Base-by-base conservation (phyloP, 1,140 invertebrate species). In the Diabrotica virgifera region DNA sequence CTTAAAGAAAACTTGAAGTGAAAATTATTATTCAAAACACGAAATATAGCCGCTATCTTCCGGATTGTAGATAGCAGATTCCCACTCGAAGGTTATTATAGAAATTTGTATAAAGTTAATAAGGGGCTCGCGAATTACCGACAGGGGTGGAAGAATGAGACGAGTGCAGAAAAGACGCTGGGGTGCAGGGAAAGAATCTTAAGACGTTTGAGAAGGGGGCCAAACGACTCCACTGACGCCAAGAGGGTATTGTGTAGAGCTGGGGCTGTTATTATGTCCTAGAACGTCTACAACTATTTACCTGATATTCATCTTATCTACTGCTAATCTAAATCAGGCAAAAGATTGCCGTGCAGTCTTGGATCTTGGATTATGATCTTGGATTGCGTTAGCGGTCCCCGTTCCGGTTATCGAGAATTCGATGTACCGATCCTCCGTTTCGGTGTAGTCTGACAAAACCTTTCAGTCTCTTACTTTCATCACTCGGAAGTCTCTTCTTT, bases 71-170 rank as follows among this genome's bases (percentile, higher is more conserved):
- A 46, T 36, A 12, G 36, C 55, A 12, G 24, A 40, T 57, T 57
- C 35, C 24, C 36, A 11, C 55, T 36, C 55, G 36, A 57, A 57
- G 24, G 55, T 40, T 57, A 57, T 57, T 57, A 57, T 37, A 36
- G 55, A 57, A 57, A 57, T 57, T 36, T 57, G 55, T 57, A 57
- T 57, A 57, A 57, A 57, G 55, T 57, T 57, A 57, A 57, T 57
- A 57, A 57, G 55, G 55, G 55, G 55, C 55, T 57, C 36, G 35
- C 55, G 55, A 37, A 57, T 57, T 57, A 57, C 36, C 24, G 55
- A n/a, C 24, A 10, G 36, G 36, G 55, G 55, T n/a, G 10, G 55
- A 57, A 57, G 36, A 57, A 57, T n/a, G 11, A 11, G 24, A 37
- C 24, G 24, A 36, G n/a, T 12, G 24, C 10, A 24, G 24, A n/a